phyloP scores from a whole-genome alignment of 1,140 invertebrate species.

The Bombus polaris region DNA sequence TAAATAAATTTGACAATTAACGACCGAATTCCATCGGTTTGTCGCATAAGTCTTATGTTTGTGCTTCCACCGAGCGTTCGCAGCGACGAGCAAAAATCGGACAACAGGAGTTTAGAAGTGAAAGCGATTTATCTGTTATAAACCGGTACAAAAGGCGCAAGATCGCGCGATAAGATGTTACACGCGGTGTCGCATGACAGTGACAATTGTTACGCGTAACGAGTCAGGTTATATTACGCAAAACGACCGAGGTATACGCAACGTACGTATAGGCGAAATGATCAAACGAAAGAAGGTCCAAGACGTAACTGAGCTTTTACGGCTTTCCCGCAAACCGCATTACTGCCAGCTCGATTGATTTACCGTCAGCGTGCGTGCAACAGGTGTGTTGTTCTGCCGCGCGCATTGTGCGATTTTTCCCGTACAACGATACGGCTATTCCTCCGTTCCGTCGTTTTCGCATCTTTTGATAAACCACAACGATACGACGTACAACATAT shows the following conservation, averaged over 20 bases:
- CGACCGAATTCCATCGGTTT: background rate
- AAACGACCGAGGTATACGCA: background rate
- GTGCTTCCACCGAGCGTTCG: background rate
- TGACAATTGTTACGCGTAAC: slow-evolving; percentile 31
- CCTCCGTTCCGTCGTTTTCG: background rate
- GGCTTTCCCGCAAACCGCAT: slow-evolving; percentile 3
- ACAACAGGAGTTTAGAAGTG: background rate
- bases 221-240: background rate
- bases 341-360: slow-evolving; percentile 35
- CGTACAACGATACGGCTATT: background rate
- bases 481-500: background rate
- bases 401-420: slow-evolving; percentile 1
- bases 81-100: background rate
- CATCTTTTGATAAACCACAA: background rate
- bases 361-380: slow-evolving; percentile 21
- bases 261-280: background rate
- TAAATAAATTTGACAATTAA: background rate
- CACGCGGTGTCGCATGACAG: slow-evolving; percentile 4
- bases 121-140: slow-evolving; percentile 39
- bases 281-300: background rate
- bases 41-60: no score
- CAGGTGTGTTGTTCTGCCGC: slow-evolving; percentile 16
- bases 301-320: slow-evolving; percentile 23
- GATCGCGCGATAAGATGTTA: slow-evolving; percentile 2
- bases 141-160: slow-evolving; percentile 11